Evolutionary conservation across 2,113 vertebrate genomes (phyloP).

Genomic region (Melanocharis versteri): DNA sequence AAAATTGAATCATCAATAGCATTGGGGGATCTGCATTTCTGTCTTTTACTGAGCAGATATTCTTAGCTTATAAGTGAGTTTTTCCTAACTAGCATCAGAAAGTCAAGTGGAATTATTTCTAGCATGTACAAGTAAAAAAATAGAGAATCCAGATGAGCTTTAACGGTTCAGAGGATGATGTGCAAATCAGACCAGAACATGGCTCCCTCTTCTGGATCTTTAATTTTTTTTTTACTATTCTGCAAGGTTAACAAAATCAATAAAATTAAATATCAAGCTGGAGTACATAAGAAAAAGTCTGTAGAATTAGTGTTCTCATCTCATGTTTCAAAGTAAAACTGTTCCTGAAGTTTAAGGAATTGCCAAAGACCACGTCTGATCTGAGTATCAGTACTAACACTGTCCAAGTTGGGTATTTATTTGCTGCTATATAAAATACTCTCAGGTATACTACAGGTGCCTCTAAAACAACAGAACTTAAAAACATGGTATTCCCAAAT

Average conservation of each 20-base stretch:
- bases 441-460: neutral
- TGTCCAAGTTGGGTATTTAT: neutral
- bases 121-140: neutral
- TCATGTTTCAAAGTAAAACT: neutral
- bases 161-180: neutral
- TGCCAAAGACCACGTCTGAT: neutral
- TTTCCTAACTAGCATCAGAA: neutral
- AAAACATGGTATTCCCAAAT: neutral
- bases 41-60: neutral
- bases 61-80: neutral
- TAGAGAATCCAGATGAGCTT: neutral
- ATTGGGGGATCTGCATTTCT: neutral
- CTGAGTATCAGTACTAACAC: neutral
- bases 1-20: neutral
- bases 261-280: neutral
- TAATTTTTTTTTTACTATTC: neutral
- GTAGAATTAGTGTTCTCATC: neutral
- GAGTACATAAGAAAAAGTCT: neutral
- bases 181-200: neutral
- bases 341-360: neutral
- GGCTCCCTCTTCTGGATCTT: neutral
- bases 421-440: neutral
- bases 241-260: neutral
- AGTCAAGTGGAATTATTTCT: neutral
- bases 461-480: neutral